Base-by-base conservation (phyloP, 2,113 vertebrate genomes). In the Cyprinodon variegatus region DNA sequence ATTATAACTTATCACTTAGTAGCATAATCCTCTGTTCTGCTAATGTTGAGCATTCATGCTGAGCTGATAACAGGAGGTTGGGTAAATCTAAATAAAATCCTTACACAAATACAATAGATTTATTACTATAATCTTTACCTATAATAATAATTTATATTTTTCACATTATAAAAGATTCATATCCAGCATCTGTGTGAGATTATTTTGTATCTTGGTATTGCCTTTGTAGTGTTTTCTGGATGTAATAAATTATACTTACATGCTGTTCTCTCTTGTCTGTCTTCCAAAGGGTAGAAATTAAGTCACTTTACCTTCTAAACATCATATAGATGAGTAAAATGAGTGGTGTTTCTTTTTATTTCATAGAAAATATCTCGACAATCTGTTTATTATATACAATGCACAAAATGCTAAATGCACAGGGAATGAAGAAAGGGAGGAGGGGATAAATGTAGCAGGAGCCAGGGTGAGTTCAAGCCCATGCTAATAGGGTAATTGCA, bases 1-100 rank as follows among this genome's bases (percentile, higher is more conserved):
- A 97, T 98, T 97, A 98, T 96, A 95, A 98, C 95, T 97, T 97
- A 96, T 94, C 95, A 96, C 95, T 96, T 96, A 96, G 96, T 95
- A 94, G 95, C 95, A 96, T 95, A 96, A 96, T 97, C 94, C 95
- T 96, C 94, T 95, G 95, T 92, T 92, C 62, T 92, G 89, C 94
- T 96, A 95, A 96, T 94, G 95, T 93, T 94, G 95, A 94, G 94
- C 96, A 96, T 96, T 96, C 94, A 96, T 96, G 96, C 94, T 91
- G 41, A 93, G 94, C 94, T 95, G 95, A 96, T 97, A 96, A 95
- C 95, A 94, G 92, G 14, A 94, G 95, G 95, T 96, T 96, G 95
- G 95, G 95, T 94, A 96, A 96, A 96, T 95, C 79, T 81, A 89
- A 86, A 88, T 76, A 74, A 82, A 88, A 75, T 79, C 66, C 76